Base-by-base conservation (phyloP, 2,113 vertebrate species). In the Ariopsis seemanni region DNA sequence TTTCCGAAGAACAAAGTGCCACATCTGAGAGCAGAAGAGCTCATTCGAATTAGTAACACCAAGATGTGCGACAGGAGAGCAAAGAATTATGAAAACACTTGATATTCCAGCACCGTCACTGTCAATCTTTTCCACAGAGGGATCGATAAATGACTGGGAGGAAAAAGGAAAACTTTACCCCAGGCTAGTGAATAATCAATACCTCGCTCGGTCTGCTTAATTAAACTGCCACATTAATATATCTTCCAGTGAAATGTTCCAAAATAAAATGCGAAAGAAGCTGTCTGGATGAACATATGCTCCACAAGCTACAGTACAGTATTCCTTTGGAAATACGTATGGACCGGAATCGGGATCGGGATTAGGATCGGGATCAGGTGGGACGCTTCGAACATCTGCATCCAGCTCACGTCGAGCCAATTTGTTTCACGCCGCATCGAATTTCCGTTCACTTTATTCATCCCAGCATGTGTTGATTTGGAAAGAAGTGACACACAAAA, bases 161-260 rank as follows among this genome's bases (percentile, higher is more conserved):
- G 91, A 93, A 92, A 91, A 82, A 93, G 92, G 92, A 92, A 94
- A 95, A 93, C 93, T 93, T 94, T 91, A 92, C 92, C 93, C 89
- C 90, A 90, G 93, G 92, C 94, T 88, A 93, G 90, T 90, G 92
- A 90, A 94, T 93, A 94, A 94, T 95, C 94, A 91, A 95, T 94
- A 94, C 77, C 88, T 89, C 90, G 86, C 89, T 89, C 84, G 92
- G 91, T 90, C 91, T 91, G 67, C 81, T 91, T 94, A 94, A 95
- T 94, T 94, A 95, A 94, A 94, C 88, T 92, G 92, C 92, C 92
- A 94, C 93, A 90, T 94, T 93, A 92, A 94, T 93, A 93, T 92
- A 92, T 92, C 88, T 92, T 91, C 85, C 86, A 88, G 84, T 91
- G 89, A 92, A 92, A 90, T 71, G 85, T 91, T 90, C 89, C 85